Conservation (phyloP, 1,140 invertebrate species). For the Maconellicoccus hirsutus region DNA sequence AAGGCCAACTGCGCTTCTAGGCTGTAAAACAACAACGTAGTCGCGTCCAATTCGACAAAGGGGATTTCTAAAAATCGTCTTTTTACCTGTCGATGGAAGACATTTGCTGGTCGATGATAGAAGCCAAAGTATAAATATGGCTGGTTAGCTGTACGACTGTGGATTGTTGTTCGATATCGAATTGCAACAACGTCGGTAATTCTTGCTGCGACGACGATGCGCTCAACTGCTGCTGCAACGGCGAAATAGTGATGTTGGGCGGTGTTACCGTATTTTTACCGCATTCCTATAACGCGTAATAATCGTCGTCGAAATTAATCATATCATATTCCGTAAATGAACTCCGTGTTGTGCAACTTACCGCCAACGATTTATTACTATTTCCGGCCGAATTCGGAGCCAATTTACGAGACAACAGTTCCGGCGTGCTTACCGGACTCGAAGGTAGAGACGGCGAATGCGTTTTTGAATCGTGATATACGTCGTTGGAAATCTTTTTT, state of each 20-base stretch:
- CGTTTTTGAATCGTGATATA: constrained; percentile 11
- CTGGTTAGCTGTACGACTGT: constrained; percentile 63
- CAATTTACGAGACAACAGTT: not conserved
- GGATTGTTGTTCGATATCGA: constrained; percentile 50
- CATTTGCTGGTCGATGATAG: constrained; percentile 72
- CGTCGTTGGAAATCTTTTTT: not conserved
- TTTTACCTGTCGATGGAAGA: constrained; percentile 63
- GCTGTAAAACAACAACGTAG: constrained; percentile 36
- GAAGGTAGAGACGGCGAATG: constrained; percentile 14
- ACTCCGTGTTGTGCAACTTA: not conserved
- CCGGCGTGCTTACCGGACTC: not conserved
- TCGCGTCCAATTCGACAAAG: not conserved
- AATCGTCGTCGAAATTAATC: not conserved
- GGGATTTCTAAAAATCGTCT: not conserved
- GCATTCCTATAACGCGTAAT: not conserved
- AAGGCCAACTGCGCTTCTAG: constrained; percentile 49
- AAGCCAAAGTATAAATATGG: constrained; percentile 67
- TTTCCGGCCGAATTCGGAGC: not conserved
- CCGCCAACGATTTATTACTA: not conserved
- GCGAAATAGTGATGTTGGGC: not conserved
- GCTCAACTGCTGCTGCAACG: not conserved
- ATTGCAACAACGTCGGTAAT: constrained; percentile 36
- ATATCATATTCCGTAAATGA: not conserved
- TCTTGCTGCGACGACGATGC: constrained; percentile 25
- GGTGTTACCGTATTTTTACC: not conserved